A percentile compares a stretch with the other conserved stretches of the same genome.
These are phyloP conservation scores for Cosmorhoe ocellata DNA, from an alignment of 2,888 invertebrate species.

Conservation along the genomic window DNA sequence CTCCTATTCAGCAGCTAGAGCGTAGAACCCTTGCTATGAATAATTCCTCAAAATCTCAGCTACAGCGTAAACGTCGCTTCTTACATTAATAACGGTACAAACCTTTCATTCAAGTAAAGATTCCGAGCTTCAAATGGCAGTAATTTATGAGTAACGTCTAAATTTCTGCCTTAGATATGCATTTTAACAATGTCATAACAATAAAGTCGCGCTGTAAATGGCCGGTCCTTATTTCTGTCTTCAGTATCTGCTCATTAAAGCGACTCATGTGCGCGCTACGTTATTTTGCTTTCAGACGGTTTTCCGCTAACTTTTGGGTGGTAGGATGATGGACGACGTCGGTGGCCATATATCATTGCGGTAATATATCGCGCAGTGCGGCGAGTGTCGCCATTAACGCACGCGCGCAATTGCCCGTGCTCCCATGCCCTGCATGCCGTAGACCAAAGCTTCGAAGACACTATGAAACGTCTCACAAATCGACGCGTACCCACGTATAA, in stretches of 20 bases:
- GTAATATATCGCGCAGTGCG: constrained; percentile 78
- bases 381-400: constrained; percentile 81
- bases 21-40: constrained; percentile 2
- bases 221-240: constrained; percentile 78
- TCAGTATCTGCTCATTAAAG: constrained; percentile 79
- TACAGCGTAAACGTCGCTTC: no score
- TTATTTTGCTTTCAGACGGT: constrained; percentile 69
- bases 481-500: constrained; percentile 73
- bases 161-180: constrained; percentile 56
- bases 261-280: constrained; percentile 56
- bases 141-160: constrained; percentile 55
- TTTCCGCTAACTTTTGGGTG: constrained; percentile 81
- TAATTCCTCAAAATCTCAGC: no score
- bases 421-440: constrained; percentile 42
- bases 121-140: constrained; percentile 25
- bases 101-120: constrained; percentile 29
- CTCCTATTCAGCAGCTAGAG: no score
- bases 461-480: constrained; percentile 73
- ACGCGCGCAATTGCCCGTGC: constrained; percentile 72
- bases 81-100: constrained; percentile 28
- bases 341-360: constrained; percentile 78
- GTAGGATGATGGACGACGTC: constrained; percentile 79
- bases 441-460: constrained; percentile 50
- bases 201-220: constrained; percentile 71
- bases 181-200: constrained; percentile 78